Evolutionary conservation across 2,888 invertebrate genomes (phyloP).

Genomic region (Polydrusus tereticollis): DNA sequence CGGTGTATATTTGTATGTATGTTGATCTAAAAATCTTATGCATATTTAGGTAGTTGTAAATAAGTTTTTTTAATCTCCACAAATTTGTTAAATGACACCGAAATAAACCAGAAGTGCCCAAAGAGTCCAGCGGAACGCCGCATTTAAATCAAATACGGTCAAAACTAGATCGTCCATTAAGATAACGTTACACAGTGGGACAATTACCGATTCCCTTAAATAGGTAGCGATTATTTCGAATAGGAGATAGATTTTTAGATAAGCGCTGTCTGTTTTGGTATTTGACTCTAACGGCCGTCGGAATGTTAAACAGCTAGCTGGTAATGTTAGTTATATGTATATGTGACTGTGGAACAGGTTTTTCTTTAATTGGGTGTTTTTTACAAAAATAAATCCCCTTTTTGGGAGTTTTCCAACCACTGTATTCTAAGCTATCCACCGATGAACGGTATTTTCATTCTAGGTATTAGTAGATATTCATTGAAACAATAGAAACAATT

Average conservation of each 20-base stretch:
- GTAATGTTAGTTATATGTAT: neutral
- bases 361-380: neutral
- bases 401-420: no score
- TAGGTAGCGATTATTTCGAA: constrained; percentile 23
- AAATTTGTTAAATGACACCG: constrained; percentile 24
- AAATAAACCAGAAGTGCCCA: constrained; percentile 7
- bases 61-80: neutral
- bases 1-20: no score
- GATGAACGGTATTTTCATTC: no score
- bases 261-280: constrained; percentile 22
- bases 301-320: constrained; percentile 13
- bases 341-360: neutral
- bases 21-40: no score
- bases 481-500: no score
- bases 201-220: constrained; percentile 31
- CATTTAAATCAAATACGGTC: constrained; percentile 31
- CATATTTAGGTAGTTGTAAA: neutral
- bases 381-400: no score
- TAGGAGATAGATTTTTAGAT: constrained; percentile 25
- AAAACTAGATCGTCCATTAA: constrained; percentile 30
- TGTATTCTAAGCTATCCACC: no score
- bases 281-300: constrained; percentile 1
- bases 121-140: constrained; percentile 9
- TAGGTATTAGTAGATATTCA: no score
- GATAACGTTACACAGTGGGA: constrained; percentile 17